Evolutionary conservation across 2,797 vertebrate genomes (phyloP).

Genomic region (Tokudaia tokunoshimensis): DNA sequence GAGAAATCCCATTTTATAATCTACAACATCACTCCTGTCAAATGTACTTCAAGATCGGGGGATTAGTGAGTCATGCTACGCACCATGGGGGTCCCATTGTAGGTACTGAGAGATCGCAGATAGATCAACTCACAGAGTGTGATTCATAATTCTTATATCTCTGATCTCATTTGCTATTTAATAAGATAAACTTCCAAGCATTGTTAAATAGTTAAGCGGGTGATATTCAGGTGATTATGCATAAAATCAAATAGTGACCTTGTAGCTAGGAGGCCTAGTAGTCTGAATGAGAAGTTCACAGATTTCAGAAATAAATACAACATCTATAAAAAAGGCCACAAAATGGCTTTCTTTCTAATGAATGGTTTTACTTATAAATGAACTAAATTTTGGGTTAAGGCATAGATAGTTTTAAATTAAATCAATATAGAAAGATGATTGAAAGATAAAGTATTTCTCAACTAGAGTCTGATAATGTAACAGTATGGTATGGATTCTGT

Average conservation of each 20-base stretch:
- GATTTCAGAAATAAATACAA: neutral
- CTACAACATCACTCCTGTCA: slow-evolving; percentile 82
- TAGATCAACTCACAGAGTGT: slow-evolving; percentile 38
- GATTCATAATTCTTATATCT: neutral
- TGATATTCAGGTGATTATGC: neutral
- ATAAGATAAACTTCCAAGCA: neutral
- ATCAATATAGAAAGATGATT: neutral
- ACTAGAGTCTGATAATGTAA: neutral
- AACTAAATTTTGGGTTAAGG: neutral
- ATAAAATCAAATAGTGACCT: neutral
- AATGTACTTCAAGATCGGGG: slow-evolving; percentile 68
- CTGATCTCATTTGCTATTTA: slow-evolving; percentile 54
- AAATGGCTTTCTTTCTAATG: neutral
- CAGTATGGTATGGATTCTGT: fast-evolving
- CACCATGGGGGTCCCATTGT: slow-evolving; percentile 62
- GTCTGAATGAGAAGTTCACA: neutral
- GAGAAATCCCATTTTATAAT: slow-evolving; percentile 85
- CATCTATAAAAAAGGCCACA: neutral
- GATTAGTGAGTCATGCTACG: slow-evolving; percentile 76
- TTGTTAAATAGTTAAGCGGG: neutral
- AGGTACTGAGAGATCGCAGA: neutral
- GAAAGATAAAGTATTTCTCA: neutral
- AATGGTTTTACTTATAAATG: neutral
- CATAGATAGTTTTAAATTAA: neutral
- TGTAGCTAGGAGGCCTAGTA: neutral